These are phyloP conservation scores for Reinhardtius hippoglossoides DNA, from an alignment of 2,113 vertebrate genomes.

Conservation along the genomic window DNA sequence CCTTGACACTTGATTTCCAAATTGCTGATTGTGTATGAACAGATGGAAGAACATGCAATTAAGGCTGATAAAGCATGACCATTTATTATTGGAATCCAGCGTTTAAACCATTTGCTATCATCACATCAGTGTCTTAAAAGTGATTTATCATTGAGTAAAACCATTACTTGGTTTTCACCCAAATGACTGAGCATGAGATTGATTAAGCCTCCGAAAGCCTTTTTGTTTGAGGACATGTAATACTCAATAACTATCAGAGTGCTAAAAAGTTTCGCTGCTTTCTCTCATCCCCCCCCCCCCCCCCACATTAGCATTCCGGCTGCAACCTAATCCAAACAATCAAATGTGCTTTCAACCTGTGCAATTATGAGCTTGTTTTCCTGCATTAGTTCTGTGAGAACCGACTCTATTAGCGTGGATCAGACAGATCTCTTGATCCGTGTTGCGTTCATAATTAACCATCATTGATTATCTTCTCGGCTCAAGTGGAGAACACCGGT, in stretches of 20 bases:
- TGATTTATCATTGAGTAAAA: slow-evolving; percentile 42
- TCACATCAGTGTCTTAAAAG: slow-evolving; percentile 46
- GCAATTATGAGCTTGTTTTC: slow-evolving; percentile 51
- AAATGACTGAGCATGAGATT: slow-evolving; percentile 50
- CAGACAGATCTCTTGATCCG: slow-evolving; percentile 60
- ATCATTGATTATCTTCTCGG: slow-evolving; percentile 52
- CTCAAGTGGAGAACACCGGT: slow-evolving; percentile 32
- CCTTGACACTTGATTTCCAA: slow-evolving; percentile 34
- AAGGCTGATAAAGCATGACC: slow-evolving; percentile 44
- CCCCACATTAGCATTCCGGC: slow-evolving; percentile 3
- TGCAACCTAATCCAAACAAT: slow-evolving; percentile 30
- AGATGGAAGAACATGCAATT: slow-evolving; percentile 52
- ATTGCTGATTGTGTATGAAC: slow-evolving; percentile 33
- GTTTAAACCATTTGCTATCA: slow-evolving; percentile 28
- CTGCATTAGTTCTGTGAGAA: slow-evolving; percentile 58
- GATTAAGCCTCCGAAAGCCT: slow-evolving; percentile 32
- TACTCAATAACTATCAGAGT: slow-evolving; percentile 4
- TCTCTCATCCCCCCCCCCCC: background rate
- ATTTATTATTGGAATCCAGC: slow-evolving; percentile 38
- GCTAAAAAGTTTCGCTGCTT: background rate
- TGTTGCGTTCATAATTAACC: slow-evolving; percentile 59
- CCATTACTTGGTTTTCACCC: slow-evolving; percentile 52
- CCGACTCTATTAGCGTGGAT: slow-evolving; percentile 46
- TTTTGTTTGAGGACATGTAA: slow-evolving; percentile 37
- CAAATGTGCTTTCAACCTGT: slow-evolving; percentile 56